These are phyloP conservation scores for Anas platyrhynchos DNA, from an alignment of 2,113 vertebrate species.

Conservation along the genomic window DNA sequence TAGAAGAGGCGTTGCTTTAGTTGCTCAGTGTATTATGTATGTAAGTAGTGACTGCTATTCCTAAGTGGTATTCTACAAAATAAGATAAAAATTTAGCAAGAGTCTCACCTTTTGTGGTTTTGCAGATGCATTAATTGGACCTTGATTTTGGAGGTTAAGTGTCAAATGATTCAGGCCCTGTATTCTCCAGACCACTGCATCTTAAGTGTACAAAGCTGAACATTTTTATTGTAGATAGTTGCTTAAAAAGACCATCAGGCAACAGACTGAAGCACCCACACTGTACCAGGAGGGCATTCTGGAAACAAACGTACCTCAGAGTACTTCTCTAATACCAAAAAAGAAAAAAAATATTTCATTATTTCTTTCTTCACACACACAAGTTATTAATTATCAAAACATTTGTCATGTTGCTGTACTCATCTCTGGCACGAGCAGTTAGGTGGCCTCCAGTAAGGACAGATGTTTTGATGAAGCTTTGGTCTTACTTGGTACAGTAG, in stretches of 20 bases:
- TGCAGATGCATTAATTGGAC: not conserved
- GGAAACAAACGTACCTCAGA: not conserved
- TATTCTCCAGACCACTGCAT: not conserved
- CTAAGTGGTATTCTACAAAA: not conserved
- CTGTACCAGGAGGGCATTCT: not conserved
- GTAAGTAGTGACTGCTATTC: not conserved
- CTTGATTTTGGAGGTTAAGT: not conserved
- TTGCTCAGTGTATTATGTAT: not conserved
- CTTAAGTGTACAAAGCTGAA: not conserved
- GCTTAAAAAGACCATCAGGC: not conserved
- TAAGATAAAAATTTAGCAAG: not conserved
- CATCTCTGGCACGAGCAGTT: not conserved
- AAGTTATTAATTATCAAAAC: not conserved
- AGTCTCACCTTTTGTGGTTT: not conserved
- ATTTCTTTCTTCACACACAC: not conserved
- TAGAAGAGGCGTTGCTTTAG: not conserved
- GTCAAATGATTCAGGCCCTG: not conserved
- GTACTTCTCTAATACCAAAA: not conserved
- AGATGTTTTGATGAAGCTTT: not conserved
- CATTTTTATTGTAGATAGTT: not conserved
- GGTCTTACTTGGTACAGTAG: not conserved
- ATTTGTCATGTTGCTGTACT: not conserved
- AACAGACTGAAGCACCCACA: fast-evolving
- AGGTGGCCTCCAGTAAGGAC: not conserved
- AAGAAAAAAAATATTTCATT: not conserved